A percentile compares a stretch with the other conserved stretches of the same genome.
phyloP scores from a whole-genome alignment of 2,888 invertebrate species.

The Lasius platythorax region DNA sequence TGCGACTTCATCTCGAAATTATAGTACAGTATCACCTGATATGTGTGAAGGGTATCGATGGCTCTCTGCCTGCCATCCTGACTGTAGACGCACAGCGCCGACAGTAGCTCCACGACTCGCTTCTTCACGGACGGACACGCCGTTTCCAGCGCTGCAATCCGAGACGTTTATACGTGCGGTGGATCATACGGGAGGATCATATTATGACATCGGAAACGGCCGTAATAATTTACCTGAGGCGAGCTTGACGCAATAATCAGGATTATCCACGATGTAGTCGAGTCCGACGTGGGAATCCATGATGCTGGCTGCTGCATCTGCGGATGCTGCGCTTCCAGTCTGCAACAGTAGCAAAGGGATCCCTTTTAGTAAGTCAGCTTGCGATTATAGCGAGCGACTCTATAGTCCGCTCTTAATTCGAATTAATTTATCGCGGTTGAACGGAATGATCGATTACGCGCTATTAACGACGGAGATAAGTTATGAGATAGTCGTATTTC shows the following conservation, averaged over 20 bases:
- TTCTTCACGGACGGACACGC: slow-evolving; percentile 97
- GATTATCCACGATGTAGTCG: slow-evolving; percentile 97
- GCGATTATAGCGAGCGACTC: not conserved
- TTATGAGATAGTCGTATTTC: not conserved
- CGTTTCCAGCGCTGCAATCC: slow-evolving; percentile 94
- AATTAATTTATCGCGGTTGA: not conserved
- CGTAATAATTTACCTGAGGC: slow-evolving; percentile 89
- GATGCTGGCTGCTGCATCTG: slow-evolving; percentile 82
- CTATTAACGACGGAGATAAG: not conserved
- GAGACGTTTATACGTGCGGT: slow-evolving; percentile 84
- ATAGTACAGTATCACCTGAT: slow-evolving; percentile 89
- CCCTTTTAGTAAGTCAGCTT: not conserved
- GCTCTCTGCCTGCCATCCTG: slow-evolving; percentile 95
- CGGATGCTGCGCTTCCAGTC: slow-evolving; percentile 73
- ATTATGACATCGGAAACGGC: slow-evolving; percentile 28
- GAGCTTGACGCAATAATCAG: slow-evolving; percentile 96
- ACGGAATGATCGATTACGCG: not conserved
- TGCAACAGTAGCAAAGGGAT: slow-evolving; percentile 63
- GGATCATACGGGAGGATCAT: not conserved
- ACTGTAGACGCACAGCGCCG: slow-evolving; percentile 97
- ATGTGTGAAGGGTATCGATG: slow-evolving; percentile 96
- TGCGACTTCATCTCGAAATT: too few species aligned
- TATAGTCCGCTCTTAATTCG: not conserved
- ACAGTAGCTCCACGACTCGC: slow-evolving; percentile 98
- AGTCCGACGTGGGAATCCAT: slow-evolving; percentile 98